Conservation (phyloP, 1,140 invertebrate genomes). For the Calosoma granatense region DNA sequence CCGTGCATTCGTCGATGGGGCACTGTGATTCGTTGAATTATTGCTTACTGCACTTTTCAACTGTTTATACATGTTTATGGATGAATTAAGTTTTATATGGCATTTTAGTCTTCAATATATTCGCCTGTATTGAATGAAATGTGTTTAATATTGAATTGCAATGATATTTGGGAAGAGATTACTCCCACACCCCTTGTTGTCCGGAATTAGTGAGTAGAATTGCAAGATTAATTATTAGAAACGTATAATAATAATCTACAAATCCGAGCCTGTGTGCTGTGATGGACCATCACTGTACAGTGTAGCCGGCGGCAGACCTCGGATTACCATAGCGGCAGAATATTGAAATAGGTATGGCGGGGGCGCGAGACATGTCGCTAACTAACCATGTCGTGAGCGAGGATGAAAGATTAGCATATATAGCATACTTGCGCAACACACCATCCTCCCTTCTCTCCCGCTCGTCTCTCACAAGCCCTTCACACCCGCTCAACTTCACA, state of each 20-base stretch:
- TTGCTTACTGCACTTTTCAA: not conserved
- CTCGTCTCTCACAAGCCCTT: too few species aligned
- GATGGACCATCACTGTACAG: too few species aligned
- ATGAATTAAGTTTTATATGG: not conserved
- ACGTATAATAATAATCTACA: too few species aligned
- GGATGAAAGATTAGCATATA: constrained; percentile 26
- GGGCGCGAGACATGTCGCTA: constrained; percentile 10
- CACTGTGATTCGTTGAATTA: not conserved
- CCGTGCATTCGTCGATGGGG: not conserved
- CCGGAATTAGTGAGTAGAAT: too few species aligned
- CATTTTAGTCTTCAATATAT: too few species aligned
- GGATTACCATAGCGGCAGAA: not conserved
- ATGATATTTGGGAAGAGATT: too few species aligned
- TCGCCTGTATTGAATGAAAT: too few species aligned
- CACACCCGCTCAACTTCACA: not conserved
- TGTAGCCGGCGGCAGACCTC: too few species aligned
- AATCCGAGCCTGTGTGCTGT: too few species aligned
- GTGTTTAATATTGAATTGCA: too few species aligned
- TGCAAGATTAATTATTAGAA: too few species aligned
- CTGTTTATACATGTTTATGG: not conserved
- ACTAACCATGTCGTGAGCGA: constrained; percentile 19
- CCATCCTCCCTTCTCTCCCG: constrained; percentile 8
- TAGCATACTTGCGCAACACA: constrained; percentile 15
- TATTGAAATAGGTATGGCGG: not conserved
- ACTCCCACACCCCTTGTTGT: too few species aligned